phyloP scores from a whole-genome alignment of 2,888 invertebrate genomes.

The Acronicta leporina region DNA sequence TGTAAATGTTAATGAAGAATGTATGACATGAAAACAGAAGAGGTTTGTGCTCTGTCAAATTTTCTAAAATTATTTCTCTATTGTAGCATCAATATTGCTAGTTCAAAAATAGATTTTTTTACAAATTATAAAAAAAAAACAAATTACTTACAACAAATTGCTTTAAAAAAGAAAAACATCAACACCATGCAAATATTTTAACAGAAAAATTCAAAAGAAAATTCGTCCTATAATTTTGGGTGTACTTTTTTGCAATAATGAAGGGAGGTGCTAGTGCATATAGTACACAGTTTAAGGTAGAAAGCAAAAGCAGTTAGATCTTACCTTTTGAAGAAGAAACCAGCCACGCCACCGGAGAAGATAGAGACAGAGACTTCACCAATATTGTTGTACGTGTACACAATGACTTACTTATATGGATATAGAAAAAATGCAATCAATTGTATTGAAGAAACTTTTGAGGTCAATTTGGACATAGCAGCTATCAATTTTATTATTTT shows the following conservation, averaged over 20 bases:
- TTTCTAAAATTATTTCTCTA: neutral
- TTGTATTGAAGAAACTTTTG: too few relatives aligned
- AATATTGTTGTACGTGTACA: conserved; percentile 17
- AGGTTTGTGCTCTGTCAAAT: conserved; percentile 12
- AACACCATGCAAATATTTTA: conserved; percentile 28
- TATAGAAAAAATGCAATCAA: too few relatives aligned
- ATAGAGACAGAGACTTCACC: conserved; percentile 26
- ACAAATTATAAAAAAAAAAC: too few relatives aligned
- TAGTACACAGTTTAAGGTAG: conserved; percentile 24
- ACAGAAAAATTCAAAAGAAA: neutral
- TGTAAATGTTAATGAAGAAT: conserved; percentile 2
- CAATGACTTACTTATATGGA: conserved; percentile 22
- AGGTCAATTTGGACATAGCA: too few relatives aligned
- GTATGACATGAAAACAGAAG: conserved; percentile 14
- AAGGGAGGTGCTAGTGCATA: conserved; percentile 21
- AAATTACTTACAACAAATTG: too few relatives aligned
- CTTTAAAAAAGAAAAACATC: neutral
- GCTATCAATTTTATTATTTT: too few relatives aligned
- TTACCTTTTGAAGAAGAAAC: conserved; percentile 47
- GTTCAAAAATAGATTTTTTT: neutral
- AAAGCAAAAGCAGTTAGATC: conserved; percentile 51
- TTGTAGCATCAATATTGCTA: neutral
- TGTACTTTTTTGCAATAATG: conserved; percentile 25
- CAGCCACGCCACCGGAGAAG: conserved; percentile 34
- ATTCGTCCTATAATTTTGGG: conserved; percentile 1